Conservation (phyloP, 1,140 invertebrate species). For the Plodia interpunctella region DNA sequence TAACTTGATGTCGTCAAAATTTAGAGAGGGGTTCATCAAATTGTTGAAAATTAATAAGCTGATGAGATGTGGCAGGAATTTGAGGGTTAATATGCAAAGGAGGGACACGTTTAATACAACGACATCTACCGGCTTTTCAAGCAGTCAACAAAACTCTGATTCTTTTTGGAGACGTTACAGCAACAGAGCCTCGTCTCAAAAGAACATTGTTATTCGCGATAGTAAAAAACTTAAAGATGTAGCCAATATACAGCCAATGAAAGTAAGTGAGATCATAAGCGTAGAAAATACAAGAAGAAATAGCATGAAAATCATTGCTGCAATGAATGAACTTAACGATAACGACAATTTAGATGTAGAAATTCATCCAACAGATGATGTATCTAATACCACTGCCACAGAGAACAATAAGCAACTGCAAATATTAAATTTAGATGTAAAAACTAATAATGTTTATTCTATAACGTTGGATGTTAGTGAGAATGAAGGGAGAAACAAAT, state of each 20-base stretch:
- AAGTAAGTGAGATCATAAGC: conserved; percentile 70
- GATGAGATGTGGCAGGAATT: conserved; percentile 61
- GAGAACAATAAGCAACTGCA: conserved; percentile 71
- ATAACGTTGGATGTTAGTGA: conserved; percentile 65
- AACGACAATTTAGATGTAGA: conserved; percentile 54
- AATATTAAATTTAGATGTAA: conserved; percentile 71
- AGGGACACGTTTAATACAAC: conserved; percentile 74
- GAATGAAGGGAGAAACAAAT: conserved; percentile 50
- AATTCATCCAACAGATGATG: conserved; percentile 38
- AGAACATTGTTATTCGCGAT: conserved; percentile 56
- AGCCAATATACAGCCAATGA: conserved; percentile 54
- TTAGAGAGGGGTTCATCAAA: conserved; percentile 87
- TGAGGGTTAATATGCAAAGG: conserved; percentile 71
- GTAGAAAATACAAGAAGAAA: conserved; percentile 72
- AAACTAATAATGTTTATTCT: conserved; percentile 69
- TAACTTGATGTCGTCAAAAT: conserved; percentile 94
- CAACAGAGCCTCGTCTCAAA: conserved; percentile 68
- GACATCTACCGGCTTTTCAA: conserved; percentile 72
- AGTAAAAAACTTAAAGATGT: conserved; percentile 60
- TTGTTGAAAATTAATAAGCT: conserved; percentile 76
- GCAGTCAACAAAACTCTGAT: conserved; percentile 71
- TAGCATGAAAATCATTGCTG: conserved; percentile 72
- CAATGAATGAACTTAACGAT: conserved; percentile 58
- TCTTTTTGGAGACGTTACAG: conserved; percentile 75
- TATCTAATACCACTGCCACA: conserved; percentile 23